Base-by-base conservation (phyloP, 2,797 vertebrate species). In the Thaleichthys pacificus region DNA sequence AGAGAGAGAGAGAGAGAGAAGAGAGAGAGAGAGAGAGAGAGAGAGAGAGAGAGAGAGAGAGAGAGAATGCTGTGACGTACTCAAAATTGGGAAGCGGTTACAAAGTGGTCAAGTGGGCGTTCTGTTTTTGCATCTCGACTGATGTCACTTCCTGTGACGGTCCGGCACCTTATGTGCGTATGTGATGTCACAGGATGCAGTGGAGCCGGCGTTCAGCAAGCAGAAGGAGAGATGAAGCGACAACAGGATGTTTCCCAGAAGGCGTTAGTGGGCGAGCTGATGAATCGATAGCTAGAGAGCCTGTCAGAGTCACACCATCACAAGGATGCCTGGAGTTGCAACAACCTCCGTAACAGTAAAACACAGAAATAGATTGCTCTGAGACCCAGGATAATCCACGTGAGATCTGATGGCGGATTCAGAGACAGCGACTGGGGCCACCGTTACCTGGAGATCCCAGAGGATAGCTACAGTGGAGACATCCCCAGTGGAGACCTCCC, bases 81-180 rank as follows among this genome's bases (percentile, higher is more conserved):
- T 58, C 70, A 76, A 77, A 78, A 51, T 76, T 38, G 35, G 2
- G 35, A 38, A 8, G 7, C 2, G 7, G 9, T 38, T 38, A 38
- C 35, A 38, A 38, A 38, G 35, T 38, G 35, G 35, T 38, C 35
- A 38, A 38, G 35, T 38, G 79, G 75, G 80, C 68, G 67, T 32
- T 67, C 60, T 78, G 77, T 82, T 76, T 58, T 76, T 68, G 73
- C 28, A 30, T 30, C 77, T 4, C 68, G 78, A 81, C 66, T 84
- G 78, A 88, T 75, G 77, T 85, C 85, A 79, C 77, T 84, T 89
- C 76, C 85, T 82, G 70, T 71, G 80, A 73, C 30, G 67, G 80
- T 70, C 28, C 56, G 72, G 67, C 61, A 62, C 68, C 3, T 19
- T 42, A 62, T 4, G 26, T 30, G 28, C 28, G 68, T 69, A 79